A percentile compares a stretch with the other conserved stretches of the same genome.
Conservation (phyloP, 2,797 vertebrate genomes). For the Buphagus erythrorhynchus region DNA sequence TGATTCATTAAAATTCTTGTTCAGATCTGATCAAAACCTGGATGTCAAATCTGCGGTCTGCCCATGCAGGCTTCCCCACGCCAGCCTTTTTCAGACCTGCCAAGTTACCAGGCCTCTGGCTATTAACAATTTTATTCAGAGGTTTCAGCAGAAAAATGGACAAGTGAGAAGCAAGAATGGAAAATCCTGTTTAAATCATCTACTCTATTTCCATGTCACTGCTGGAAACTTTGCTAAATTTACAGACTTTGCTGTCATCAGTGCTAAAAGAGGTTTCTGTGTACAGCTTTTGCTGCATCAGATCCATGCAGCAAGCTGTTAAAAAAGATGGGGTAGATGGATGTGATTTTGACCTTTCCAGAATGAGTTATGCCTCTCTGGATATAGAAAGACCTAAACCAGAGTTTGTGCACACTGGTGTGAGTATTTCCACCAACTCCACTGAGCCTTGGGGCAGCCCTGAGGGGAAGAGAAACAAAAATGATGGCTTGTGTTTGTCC, state of each 20-base stretch:
- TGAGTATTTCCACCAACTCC: background rate
- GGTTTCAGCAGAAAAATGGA: conserved; percentile 42
- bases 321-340: background rate
- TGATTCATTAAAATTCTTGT: conserved; percentile 54
- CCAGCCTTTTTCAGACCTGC: conserved; percentile 23
- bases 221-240: conserved; percentile 47
- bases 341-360: conserved; percentile 33
- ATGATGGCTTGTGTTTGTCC: background rate
- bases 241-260: conserved; percentile 39
- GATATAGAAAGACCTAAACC: background rate
- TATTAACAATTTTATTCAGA: conserved; percentile 21
- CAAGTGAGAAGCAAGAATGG: conserved; percentile 1
- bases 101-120: conserved; percentile 16
- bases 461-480: background rate
- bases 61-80: conserved; percentile 13
- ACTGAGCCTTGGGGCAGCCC: background rate
- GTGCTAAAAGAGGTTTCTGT: conserved; percentile 28
- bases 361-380: background rate
- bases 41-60: conserved; percentile 25
- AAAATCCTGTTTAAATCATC: conserved; percentile 18
- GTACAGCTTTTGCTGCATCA: background rate
- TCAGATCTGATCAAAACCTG: conserved; percentile 41
- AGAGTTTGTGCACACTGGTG: background rate
- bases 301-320: conserved; percentile 33
- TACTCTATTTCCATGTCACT: background rate